Conservation (phyloP, 2,113 vertebrate species). For the Micronisus gabar region DNA sequence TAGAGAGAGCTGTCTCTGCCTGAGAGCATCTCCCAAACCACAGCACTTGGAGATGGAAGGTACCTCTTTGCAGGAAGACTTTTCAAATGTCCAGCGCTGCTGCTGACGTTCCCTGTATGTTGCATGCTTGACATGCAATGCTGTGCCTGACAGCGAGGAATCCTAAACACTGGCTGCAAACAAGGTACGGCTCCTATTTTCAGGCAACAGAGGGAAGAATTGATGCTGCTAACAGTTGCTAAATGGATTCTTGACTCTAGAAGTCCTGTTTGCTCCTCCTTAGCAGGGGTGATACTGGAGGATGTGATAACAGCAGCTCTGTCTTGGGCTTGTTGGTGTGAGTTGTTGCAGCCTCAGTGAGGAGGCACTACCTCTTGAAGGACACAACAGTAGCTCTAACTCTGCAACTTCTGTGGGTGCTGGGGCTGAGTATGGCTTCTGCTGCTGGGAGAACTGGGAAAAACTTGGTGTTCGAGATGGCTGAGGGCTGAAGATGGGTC, state of each 20-base stretch:
- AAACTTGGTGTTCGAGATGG: not conserved
- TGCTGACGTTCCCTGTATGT: too few relatives aligned
- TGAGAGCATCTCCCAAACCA: not conserved
- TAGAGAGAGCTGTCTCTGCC: not conserved
- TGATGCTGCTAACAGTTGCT: not conserved
- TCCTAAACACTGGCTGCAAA: not conserved
- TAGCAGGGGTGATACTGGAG: not conserved
- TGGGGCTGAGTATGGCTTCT: not conserved
- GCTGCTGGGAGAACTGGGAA: not conserved
- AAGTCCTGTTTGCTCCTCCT: not conserved
- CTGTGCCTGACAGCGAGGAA: too few relatives aligned
- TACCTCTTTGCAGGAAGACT: not conserved
- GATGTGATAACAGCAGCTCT: not conserved
- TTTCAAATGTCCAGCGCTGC: fast-evolving
- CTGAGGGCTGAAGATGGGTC: not conserved
- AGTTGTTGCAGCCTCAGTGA: too few relatives aligned
- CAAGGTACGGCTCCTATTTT: too few relatives aligned
- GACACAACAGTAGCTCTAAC: not conserved
- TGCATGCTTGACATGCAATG: fast-evolving
- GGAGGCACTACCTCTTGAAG: too few relatives aligned
- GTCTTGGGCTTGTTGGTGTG: not conserved
- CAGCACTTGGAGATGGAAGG: not conserved
- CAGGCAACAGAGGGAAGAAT: not conserved
- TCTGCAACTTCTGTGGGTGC: not conserved
- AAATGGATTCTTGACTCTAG: not conserved